A percentile compares a stretch with the other conserved stretches of the same genome.
Evolutionary conservation across 2,797 vertebrate species (phyloP).

Genomic region (Enteromius argenteus): DNA sequence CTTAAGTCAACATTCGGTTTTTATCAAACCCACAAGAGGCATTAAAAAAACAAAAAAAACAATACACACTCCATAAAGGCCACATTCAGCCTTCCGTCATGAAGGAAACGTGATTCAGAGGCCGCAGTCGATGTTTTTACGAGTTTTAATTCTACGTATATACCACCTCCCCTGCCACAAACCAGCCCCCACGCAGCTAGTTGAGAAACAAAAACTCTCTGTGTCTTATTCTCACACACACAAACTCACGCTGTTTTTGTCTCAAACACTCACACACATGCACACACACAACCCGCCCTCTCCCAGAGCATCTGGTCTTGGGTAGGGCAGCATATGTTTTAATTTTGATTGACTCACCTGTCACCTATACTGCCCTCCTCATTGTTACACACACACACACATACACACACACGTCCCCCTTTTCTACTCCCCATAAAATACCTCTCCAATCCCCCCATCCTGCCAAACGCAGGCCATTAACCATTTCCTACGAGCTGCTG

Average conservation of each 20-base stretch:
- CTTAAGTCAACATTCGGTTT: background rate
- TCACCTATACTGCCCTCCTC: slow-evolving; percentile 51
- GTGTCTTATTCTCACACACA: slow-evolving; percentile 27
- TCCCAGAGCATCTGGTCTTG: slow-evolving; percentile 56
- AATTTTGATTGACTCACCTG: slow-evolving; percentile 60
- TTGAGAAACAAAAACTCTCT: slow-evolving; percentile 48
- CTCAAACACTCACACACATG: slow-evolving; percentile 20
- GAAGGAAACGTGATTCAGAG: slow-evolving; percentile 38
- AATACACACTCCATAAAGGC: slow-evolving; percentile 8
- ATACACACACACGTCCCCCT: slow-evolving; percentile 33
- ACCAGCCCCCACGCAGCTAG: slow-evolving; percentile 42
- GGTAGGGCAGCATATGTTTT: slow-evolving; percentile 56
- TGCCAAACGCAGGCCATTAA: slow-evolving; percentile 69
- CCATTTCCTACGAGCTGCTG: slow-evolving; percentile 72
- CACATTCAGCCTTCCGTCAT: slow-evolving; percentile 25
- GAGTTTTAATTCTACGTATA: slow-evolving; percentile 49
- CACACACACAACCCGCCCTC: slow-evolving; percentile 14
- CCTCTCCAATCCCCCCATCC: slow-evolving; percentile 39
- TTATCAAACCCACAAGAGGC: background rate
- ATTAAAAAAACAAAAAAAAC: slow-evolving; percentile 24
- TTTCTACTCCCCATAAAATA: slow-evolving; percentile 42
- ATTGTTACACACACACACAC: slow-evolving; percentile 37
- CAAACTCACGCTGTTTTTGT: slow-evolving; percentile 39
- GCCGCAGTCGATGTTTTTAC: slow-evolving; percentile 48
- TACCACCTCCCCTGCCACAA: slow-evolving; percentile 43